These are phyloP conservation scores for Agrochola macilenta DNA, from an alignment of 2,888 invertebrate genomes.

Conservation along the genomic window DNA sequence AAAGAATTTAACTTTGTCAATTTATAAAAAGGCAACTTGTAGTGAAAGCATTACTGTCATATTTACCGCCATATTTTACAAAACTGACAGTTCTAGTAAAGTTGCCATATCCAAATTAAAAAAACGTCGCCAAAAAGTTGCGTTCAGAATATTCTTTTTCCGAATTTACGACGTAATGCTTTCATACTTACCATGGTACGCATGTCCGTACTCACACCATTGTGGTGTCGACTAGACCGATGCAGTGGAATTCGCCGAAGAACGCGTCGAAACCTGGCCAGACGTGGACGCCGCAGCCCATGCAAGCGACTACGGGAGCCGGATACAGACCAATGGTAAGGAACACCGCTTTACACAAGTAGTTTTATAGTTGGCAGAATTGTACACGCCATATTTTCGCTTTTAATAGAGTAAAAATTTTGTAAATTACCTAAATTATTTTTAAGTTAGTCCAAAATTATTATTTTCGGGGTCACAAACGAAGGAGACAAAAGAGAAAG, in stretches of 20 bases:
- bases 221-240: slow-evolving; percentile 91
- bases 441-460: neutral
- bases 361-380: slow-evolving; percentile 49
- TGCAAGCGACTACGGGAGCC: slow-evolving; percentile 96
- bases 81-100: neutral
- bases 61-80: slow-evolving; percentile 10
- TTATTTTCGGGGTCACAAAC: slow-evolving; percentile 10
- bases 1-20: neutral
- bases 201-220: slow-evolving; percentile 71
- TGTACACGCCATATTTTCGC: slow-evolving; percentile 54
- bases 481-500: no score
- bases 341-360: slow-evolving; percentile 47
- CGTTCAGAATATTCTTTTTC: slow-evolving; percentile 5
- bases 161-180: slow-evolving; percentile 54
- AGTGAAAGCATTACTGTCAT: slow-evolving; percentile 57
- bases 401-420: slow-evolving; percentile 26
- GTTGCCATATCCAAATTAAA: slow-evolving; percentile 21
- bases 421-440: neutral
- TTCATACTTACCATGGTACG: slow-evolving; percentile 57
- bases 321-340: slow-evolving; percentile 97
- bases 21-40: slow-evolving; percentile 52
- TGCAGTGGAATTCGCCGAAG: slow-evolving; percentile 98
- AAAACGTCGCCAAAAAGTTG: neutral
- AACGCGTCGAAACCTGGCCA: slow-evolving; percentile 95
- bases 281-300: slow-evolving; percentile 96